phyloP scores from a whole-genome alignment of 2,888 invertebrate species.

The Mesochorus sp. region DNA sequence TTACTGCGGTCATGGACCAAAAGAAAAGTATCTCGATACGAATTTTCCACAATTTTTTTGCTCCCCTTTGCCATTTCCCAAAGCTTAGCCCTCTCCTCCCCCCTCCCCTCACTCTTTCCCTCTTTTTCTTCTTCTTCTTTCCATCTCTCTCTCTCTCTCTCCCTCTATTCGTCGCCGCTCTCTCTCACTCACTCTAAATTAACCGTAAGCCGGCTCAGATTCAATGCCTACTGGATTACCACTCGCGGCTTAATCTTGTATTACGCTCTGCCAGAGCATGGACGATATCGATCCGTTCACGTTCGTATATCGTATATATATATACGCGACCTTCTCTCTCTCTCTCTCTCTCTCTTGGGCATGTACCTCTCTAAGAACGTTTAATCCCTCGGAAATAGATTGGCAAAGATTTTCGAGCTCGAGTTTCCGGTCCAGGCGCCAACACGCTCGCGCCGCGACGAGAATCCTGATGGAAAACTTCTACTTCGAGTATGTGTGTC shows the following conservation, averaged over 20 bases:
- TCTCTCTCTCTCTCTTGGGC: too few species aligned
- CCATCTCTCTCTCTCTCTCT: not conserved
- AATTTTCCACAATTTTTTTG: conserved; percentile 6
- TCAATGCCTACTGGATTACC: conserved; percentile 64
- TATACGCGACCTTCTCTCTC: not conserved
- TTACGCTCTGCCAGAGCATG: conserved; percentile 50
- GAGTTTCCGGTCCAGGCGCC: conserved; percentile 8
- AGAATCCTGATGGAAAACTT: conserved; percentile 20
- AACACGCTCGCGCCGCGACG: conserved; percentile 22
- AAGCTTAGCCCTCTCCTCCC: not conserved
- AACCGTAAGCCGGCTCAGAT: conserved; percentile 68
- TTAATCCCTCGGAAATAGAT: conserved; percentile 67
- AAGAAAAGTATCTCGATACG: conserved; percentile 9
- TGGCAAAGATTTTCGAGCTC: conserved; percentile 62
- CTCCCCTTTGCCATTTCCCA: not conserved
- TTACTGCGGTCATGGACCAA: conserved; percentile 1
- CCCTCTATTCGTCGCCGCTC: too few species aligned
- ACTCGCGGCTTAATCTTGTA: conserved; percentile 63
- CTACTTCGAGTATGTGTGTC: too few species aligned
- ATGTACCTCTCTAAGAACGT: conserved; percentile 62
- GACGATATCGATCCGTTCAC: conserved; percentile 58
- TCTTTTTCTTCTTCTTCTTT: not conserved
- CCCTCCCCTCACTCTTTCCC: not conserved
- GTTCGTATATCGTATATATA: conserved; percentile 32
- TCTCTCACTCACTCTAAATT: conserved; percentile 62